Conservation (phyloP, 37 sponge, comb jelly and placozoan genomes). For the Haliclona indistincta region DNA sequence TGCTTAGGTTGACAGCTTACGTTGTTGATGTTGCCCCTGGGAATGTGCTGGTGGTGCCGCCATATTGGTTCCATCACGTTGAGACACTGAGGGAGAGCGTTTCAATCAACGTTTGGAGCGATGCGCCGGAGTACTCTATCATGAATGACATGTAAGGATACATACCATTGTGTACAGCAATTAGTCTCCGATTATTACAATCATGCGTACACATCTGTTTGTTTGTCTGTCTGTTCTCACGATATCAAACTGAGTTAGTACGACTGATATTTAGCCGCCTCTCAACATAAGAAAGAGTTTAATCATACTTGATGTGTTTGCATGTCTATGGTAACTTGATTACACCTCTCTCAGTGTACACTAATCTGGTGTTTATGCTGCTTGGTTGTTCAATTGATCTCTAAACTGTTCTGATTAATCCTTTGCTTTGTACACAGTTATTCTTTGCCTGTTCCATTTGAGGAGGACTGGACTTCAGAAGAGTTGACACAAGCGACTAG, state of each 20-base stretch:
- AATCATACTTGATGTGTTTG: too few species aligned
- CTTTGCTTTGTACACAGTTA: too few species aligned
- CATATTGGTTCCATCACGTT: conserved; percentile 83
- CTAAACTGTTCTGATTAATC: too few species aligned
- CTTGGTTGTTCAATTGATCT: background rate
- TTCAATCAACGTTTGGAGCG: conserved; percentile 76
- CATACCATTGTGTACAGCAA: background rate
- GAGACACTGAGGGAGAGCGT: conserved; percentile 76
- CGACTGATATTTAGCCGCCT: too few species aligned
- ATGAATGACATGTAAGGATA: conserved; percentile 57
- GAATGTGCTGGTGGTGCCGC: conserved; percentile 78
- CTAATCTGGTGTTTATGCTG: background rate
- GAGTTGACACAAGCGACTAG: conserved; percentile 24
- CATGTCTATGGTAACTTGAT: too few species aligned
- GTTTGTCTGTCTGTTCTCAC: too few species aligned
- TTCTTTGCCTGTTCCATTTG: conserved; percentile 60
- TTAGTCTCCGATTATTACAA: too few species aligned
- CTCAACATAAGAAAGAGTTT: too few species aligned
- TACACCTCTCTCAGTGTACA: too few species aligned
- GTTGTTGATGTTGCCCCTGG: conserved; percentile 65
- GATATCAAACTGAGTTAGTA: too few species aligned
- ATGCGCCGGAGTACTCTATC: conserved; percentile 70
- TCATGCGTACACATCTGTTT: too few species aligned
- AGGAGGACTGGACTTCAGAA: conserved; percentile 41
- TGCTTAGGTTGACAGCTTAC: too few species aligned